A percentile compares a stretch with the other conserved stretches of the same genome.
Evolutionary conservation across 2,797 vertebrate genomes (phyloP).

Genomic region (Perodicticus potto): DNA sequence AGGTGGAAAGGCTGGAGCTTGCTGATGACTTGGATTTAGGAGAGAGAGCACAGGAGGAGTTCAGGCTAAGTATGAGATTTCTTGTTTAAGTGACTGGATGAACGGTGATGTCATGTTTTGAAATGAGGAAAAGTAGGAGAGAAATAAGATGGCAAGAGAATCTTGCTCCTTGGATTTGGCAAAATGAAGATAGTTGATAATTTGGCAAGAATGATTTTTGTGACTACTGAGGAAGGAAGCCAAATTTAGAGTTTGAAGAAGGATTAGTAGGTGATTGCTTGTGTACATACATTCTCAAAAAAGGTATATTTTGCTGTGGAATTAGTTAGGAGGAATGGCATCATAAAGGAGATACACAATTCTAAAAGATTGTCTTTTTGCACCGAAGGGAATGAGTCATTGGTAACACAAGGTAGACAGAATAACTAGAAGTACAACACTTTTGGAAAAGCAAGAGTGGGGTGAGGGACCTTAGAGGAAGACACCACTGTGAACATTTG

Average conservation of each 20-base stretch:
- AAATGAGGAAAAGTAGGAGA: neutral
- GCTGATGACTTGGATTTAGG: neutral
- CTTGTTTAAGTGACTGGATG: neutral
- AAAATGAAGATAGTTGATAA: neutral
- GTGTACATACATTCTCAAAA: neutral
- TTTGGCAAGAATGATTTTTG: slow-evolving; percentile 37
- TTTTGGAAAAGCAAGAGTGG: neutral
- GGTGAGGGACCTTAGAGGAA: neutral
- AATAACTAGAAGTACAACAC: slow-evolving; percentile 21
- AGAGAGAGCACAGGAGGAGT: neutral
- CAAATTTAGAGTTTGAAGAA: slow-evolving; percentile 46
- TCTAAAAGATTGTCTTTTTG: neutral
- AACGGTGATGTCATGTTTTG: neutral
- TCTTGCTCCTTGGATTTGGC: neutral
- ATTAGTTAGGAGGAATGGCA: neutral
- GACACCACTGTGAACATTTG: neutral
- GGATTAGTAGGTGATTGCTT: neutral
- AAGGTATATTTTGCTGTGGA: neutral
- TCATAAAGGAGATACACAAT: neutral
- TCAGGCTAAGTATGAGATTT: neutral
- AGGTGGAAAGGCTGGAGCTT: neutral
- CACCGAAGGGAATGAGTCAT: neutral
- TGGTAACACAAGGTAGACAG: neutral
- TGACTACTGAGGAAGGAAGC: slow-evolving; percentile 48
- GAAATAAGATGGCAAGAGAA: slow-evolving; percentile 4